A percentile compares a stretch with the other conserved stretches of the same genome.
These are phyloP conservation scores for Drosophila lowei DNA, from an alignment of 1,140 invertebrate species.

Conservation along the genomic window DNA sequence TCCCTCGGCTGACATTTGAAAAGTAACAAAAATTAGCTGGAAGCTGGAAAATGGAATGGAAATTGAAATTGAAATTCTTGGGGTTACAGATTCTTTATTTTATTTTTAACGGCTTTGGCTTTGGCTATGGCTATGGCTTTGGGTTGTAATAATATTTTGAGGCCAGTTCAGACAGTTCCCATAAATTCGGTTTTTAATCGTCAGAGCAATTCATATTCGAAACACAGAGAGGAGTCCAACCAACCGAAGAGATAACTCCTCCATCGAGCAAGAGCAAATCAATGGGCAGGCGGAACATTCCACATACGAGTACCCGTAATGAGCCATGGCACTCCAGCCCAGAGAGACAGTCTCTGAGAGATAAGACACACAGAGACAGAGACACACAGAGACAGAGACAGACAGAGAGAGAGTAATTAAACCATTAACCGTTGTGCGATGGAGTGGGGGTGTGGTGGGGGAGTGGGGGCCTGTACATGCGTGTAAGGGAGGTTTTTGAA, in stretches of 20 bases:
- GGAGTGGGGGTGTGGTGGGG: no score
- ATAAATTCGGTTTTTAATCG: constrained; percentile 15
- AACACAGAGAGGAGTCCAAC: background rate
- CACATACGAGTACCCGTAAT: background rate
- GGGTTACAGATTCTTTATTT: background rate
- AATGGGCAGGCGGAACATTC: constrained; percentile 10
- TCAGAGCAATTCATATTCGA: constrained; percentile 22
- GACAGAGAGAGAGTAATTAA: constrained; percentile 45
- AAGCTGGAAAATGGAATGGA: constrained; percentile 33
- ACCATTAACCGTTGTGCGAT: constrained; percentile 17
- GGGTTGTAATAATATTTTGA: background rate
- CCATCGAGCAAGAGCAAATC: constrained; percentile 3
- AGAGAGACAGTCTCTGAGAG: background rate
- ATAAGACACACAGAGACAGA: constrained; percentile 18
- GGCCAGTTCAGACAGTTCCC: background rate
- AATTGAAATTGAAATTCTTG: constrained; percentile 8
- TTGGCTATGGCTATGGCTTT: background rate
- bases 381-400: no score
- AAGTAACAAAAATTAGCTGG: constrained; percentile 60
- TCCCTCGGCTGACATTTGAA: constrained; percentile 62
- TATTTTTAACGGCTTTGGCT: background rate
- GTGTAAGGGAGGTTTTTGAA: constrained; percentile 23
- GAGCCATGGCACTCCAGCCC: constrained; percentile 22
- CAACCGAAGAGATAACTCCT: constrained; percentile 15
- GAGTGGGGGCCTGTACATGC: no score